Conservation (phyloP, 2,113 vertebrate genomes). For the Vulpes vulpes region DNA sequence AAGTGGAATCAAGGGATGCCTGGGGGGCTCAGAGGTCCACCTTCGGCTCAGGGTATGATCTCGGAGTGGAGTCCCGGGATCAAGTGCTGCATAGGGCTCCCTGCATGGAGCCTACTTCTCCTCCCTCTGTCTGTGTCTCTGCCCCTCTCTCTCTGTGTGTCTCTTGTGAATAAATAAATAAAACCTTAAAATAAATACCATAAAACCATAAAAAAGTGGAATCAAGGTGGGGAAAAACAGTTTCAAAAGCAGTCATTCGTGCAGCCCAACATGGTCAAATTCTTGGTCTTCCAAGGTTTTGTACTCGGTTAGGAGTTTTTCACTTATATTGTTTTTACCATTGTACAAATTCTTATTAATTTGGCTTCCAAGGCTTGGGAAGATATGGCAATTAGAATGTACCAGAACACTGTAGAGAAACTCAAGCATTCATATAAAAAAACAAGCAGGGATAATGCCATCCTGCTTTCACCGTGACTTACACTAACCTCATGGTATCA, state of each 20-base stretch:
- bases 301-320: slow-evolving; percentile 1
- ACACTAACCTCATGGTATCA: background rate
- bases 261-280: background rate
- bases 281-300: slow-evolving; percentile 52
- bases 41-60: no score
- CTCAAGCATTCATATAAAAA: slow-evolving; percentile 5
- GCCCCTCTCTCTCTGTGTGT: no score
- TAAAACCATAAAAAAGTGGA: background rate
- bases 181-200: no score
- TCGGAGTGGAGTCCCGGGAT: no score
- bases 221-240: background rate
- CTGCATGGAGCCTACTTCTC: no score
- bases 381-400: slow-evolving; percentile 35
- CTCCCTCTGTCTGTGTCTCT: no score
- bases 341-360: slow-evolving; percentile 51
- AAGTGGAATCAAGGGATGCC: background rate
- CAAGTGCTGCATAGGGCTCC: no score
- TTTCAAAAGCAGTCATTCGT: slow-evolving; percentile 38
- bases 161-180: no score
- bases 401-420: slow-evolving; percentile 40
- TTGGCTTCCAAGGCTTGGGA: background rate
- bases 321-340: slow-evolving; percentile 52
- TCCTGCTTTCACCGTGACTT: background rate
- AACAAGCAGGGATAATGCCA: background rate
- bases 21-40: no score